Evolutionary conservation across 2,113 vertebrate genomes (phyloP), one percentile per base, ranked within the genome.

Genomic region (Pterocles burchelli): DNA sequence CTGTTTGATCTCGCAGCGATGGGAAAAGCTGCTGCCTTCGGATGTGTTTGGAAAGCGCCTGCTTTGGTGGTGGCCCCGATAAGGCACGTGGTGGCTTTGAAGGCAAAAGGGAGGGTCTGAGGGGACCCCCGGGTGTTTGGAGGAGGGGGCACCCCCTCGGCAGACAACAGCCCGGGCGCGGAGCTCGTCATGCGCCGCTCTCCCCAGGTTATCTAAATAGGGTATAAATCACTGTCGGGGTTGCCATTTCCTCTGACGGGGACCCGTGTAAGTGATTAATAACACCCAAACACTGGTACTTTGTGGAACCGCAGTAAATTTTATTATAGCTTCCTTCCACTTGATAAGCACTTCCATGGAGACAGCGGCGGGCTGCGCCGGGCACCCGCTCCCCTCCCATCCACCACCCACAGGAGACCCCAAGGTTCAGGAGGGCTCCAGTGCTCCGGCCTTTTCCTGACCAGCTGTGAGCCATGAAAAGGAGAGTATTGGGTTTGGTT

Each of bases 381-480:
- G 25, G 33, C 15, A 11, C 38, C 85, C 12, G 16, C 43, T 55
- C 66, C 74, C 24, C 14, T 65, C n/a, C 91, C 74, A 63, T 93
- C 90, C 25, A 20, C 31, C 15, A 18, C 36, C 85, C 9, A 7
- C 17, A 17, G 62, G 62, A 93, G 87, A 87, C 67, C 71, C 41
- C 1, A 1, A 52, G 66, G 76, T 89, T 71, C 38, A 22, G 63
- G 52, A 74, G 87, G 75, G 66, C 43, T 77, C 72, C 94, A 57
- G 70, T 22, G 2, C 46, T 43, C 34, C 3, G 6, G 43, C 72
- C 49, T 49, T 67, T 95, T 70, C 71, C 31, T 9, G 62, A 38
- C 57, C 92, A 96, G 73, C 93, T 97, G 97, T 61, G 96, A 96
- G 67, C 78, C 59, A 62, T 92, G 88, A 73, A 95, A 84, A 93